These are phyloP conservation scores for Furcula furcula DNA, from an alignment of 2,888 invertebrate genomes.

Conservation along the genomic window DNA sequence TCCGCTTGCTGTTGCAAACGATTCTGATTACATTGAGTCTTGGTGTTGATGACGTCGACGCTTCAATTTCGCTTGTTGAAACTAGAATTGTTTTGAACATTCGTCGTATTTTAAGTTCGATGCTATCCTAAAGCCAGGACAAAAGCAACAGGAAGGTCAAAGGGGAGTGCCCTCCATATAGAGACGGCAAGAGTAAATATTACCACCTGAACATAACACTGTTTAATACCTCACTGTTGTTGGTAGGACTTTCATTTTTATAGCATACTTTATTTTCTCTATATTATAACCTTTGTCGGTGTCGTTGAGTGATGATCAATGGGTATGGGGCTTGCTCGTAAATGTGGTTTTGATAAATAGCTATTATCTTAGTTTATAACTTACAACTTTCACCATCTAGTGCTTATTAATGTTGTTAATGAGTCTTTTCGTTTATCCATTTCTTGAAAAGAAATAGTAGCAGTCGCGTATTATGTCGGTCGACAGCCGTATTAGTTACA, in stretches of 20 bases:
- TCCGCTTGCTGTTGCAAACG: slow-evolving; percentile 46
- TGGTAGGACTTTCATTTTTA: not conserved
- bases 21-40: slow-evolving; percentile 37
- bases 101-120: not conserved
- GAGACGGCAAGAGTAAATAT: slow-evolving; percentile 2
- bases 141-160: slow-evolving; percentile 2
- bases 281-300: slow-evolving; percentile 9
- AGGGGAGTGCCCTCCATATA: slow-evolving; percentile 2
- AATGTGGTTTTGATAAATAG: slow-evolving; percentile 18
- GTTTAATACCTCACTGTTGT: not conserved
- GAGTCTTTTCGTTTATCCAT: not conserved
- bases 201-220: slow-evolving; percentile 4
- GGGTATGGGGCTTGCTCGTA: slow-evolving; percentile 10
- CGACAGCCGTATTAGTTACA: slow-evolving; percentile 46
- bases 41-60: not conserved
- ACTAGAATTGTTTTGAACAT: not conserved
- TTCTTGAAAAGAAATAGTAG: not conserved
- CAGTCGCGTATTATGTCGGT: slow-evolving; percentile 32
- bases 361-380: slow-evolving; percentile 6
- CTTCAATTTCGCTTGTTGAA: not conserved
- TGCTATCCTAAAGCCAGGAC: not conserved
- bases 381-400: slow-evolving; percentile 1
- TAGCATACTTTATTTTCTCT: slow-evolving; percentile 11
- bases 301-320: slow-evolving; percentile 9
- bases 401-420: slow-evolving; percentile 2